Conservation (phyloP, 2,888 invertebrate genomes). For the Geophilus truncorum region DNA sequence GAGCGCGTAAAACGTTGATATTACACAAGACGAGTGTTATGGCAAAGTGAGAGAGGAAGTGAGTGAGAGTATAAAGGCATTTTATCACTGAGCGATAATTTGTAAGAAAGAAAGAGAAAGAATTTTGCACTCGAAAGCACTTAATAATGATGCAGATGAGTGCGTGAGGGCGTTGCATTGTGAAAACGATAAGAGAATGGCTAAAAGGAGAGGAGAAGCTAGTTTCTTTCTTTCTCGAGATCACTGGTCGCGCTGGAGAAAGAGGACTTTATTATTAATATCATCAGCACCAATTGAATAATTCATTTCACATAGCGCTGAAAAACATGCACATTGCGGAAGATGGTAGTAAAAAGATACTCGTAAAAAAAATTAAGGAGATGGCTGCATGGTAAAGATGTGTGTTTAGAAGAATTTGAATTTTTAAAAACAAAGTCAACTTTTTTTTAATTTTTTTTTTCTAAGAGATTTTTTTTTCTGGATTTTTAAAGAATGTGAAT, state of each 20-base stretch:
- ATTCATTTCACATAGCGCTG: background rate
- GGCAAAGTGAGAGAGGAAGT: background rate
- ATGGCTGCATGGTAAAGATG: too few species aligned
- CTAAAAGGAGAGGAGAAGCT: slow-evolving; percentile 2
- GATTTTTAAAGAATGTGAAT: too few species aligned
- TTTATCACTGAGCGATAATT: slow-evolving; percentile 10
- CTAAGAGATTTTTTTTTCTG: too few species aligned
- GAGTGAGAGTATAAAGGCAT: slow-evolving; percentile 10
- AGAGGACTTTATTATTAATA: background rate
- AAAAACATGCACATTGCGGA: background rate
- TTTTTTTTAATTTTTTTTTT: too few species aligned
- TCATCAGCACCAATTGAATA: slow-evolving; percentile 4
- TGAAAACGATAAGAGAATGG: slow-evolving; percentile 10
- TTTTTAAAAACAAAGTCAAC: too few species aligned
- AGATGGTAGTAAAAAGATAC: slow-evolving; percentile 1
- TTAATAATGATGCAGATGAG: slow-evolving; percentile 8
- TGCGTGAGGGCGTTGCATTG: slow-evolving; percentile 9
- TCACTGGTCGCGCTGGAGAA: background rate
- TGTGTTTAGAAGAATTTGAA: too few species aligned
- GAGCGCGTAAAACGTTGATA: background rate
- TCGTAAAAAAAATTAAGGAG: background rate
- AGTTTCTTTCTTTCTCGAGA: background rate
- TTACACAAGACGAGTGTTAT: background rate
- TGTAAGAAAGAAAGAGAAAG: slow-evolving; percentile 10
- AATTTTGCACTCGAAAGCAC: slow-evolving; percentile 10